Percentiles rank a stretch among this genome's conserved stretches.
Evolutionary conservation across 2,113 vertebrate species (phyloP).

Genomic region (Pseudorectes ferrugineus): DNA sequence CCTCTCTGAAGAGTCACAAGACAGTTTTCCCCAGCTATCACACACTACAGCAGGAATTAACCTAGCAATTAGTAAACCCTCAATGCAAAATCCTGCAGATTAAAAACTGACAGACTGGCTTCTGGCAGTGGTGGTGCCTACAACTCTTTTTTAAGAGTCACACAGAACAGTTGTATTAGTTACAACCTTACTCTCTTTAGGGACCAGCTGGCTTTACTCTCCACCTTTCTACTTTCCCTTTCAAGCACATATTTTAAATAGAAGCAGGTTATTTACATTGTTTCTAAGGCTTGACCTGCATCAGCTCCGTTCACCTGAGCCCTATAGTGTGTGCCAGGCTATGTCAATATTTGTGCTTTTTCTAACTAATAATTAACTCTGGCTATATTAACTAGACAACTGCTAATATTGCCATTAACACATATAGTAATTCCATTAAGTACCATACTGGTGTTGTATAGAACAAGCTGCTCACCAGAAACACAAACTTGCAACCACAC

Average conservation of each 20-base stretch:
- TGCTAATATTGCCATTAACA: not conserved
- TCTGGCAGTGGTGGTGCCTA: not conserved
- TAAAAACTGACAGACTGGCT: not conserved
- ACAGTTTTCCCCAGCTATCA: not conserved
- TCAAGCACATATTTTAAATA: not conserved
- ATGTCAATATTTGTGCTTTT: slow-evolving; percentile 51
- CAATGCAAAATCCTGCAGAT: not conserved
- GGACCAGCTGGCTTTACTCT: not conserved
- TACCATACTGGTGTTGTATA: fast-evolving
- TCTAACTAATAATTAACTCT: slow-evolving; percentile 51
- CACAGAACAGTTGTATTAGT: not conserved
- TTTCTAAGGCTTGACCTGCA: not conserved
- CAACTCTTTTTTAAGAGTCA: not conserved
- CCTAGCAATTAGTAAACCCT: not conserved
- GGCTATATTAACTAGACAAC: not conserved
- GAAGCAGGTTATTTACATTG: not conserved
- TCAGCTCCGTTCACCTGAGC: not conserved
- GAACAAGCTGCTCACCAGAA: not conserved
- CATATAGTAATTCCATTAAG: not conserved
- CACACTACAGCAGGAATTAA: not conserved
- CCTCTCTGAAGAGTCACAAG: not conserved
- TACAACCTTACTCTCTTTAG: not conserved
- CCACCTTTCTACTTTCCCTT: not conserved
- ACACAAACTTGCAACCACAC: not conserved
- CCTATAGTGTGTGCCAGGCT: not conserved